Percentiles rank a stretch among this genome's conserved stretches.
phyloP scores from a whole-genome alignment of 2,113 vertebrate genomes.

The Noturus placidus region DNA sequence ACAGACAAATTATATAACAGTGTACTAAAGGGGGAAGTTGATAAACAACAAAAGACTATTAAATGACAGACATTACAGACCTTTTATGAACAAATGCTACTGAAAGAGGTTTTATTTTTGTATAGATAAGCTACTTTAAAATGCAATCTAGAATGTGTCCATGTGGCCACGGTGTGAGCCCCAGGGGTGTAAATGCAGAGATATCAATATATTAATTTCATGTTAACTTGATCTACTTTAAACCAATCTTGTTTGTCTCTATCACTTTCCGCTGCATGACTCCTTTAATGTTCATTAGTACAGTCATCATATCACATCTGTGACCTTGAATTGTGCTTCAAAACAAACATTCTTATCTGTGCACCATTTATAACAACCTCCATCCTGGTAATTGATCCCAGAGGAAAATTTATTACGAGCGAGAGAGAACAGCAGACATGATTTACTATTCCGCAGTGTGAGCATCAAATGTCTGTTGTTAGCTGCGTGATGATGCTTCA shows the following conservation, averaged over 20 bases:
- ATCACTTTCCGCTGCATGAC: background rate
- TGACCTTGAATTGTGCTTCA: slow-evolving; percentile 52
- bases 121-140: background rate
- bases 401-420: slow-evolving; percentile 45
- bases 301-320: slow-evolving; percentile 64
- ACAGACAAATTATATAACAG: background rate
- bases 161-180: background rate
- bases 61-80: background rate
- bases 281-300: slow-evolving; percentile 48
- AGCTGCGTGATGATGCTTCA: slow-evolving; percentile 18
- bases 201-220: background rate
- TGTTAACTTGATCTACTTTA: slow-evolving; percentile 11
- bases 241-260: slow-evolving; percentile 8
- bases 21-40: background rate
- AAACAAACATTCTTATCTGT: slow-evolving; percentile 32
- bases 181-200: background rate
- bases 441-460: slow-evolving; percentile 31
- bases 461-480: slow-evolving; percentile 39
- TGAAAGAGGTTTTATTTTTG: background rate
- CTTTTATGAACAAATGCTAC: background rate
- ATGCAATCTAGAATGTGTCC: background rate
- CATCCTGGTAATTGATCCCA: slow-evolving; percentile 50
- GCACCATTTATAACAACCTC: slow-evolving; percentile 51
- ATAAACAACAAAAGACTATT: background rate
- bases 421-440: slow-evolving; percentile 35